Conservation (phyloP, 2,797 vertebrate species). For the Crossoptilon crossoptilon region DNA sequence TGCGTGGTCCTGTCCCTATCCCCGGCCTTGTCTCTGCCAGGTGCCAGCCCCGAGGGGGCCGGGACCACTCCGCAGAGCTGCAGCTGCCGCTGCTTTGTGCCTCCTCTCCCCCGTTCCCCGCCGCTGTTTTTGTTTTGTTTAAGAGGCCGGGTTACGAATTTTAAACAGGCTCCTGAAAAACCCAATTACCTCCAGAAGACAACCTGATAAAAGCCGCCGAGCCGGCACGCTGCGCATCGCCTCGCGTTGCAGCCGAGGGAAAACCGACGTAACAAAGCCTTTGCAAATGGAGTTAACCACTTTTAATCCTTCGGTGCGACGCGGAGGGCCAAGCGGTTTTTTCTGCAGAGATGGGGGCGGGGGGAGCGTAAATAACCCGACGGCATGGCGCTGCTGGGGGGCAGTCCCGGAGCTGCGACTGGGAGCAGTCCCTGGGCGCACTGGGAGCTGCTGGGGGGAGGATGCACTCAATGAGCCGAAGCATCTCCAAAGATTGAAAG, state of each 20-base stretch:
- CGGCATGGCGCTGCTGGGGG: constrained; percentile 35
- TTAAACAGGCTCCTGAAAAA: constrained; percentile 69
- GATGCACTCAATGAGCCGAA: constrained; percentile 49
- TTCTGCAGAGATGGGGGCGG: neutral
- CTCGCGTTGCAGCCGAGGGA: constrained; percentile 47
- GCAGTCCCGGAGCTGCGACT: neutral
- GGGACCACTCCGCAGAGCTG: constrained; percentile 5
- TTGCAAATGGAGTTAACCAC: constrained; percentile 74
- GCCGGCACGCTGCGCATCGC: constrained; percentile 67
- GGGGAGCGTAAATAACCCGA: neutral
- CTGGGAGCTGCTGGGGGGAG: constrained; percentile 40
- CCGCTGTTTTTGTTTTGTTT: constrained; percentile 65
- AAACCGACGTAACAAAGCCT: constrained; percentile 75
- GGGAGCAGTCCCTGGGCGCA: neutral
- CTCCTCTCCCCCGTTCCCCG: constrained; percentile 45
- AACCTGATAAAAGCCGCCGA: constrained; percentile 68
- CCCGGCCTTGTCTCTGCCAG: neutral
- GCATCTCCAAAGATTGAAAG: constrained; percentile 70
- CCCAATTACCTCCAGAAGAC: constrained; percentile 72
- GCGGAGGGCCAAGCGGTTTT: constrained; percentile 66
- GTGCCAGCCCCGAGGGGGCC: constrained; percentile 10
- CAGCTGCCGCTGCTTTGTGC: constrained; percentile 56
- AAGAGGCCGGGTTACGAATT: constrained; percentile 61
- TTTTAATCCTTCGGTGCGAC: constrained; percentile 61
- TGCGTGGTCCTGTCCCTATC: neutral